Conservation (phyloP, 2,797 vertebrate species). For the Premnoplex brunnescens region DNA sequence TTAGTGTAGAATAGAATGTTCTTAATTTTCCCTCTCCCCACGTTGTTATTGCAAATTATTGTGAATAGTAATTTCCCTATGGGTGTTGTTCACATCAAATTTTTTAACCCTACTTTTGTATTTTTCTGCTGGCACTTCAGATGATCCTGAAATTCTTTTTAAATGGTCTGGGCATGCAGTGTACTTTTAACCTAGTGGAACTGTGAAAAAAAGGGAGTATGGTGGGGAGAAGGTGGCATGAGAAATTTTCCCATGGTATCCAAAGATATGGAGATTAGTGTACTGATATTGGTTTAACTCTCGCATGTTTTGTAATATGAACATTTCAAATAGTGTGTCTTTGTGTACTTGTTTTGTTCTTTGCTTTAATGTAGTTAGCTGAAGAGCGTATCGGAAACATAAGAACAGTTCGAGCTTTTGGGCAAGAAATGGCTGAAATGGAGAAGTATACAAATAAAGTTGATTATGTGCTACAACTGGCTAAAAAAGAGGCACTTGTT, state of each 20-base stretch:
- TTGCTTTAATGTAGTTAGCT: constrained; percentile 82
- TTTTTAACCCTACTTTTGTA: neutral
- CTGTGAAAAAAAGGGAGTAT: fast-evolving
- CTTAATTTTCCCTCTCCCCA: neutral
- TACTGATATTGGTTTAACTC: neutral
- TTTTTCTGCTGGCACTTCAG: neutral
- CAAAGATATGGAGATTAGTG: neutral
- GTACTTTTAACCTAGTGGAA: neutral
- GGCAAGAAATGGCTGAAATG: constrained; percentile 90
- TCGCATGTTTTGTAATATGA: neutral
- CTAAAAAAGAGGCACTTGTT: constrained; percentile 85
- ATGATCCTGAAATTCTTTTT: neutral
- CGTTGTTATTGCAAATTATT: neutral
- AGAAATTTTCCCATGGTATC: neutral
- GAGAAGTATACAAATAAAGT: constrained; percentile 81
- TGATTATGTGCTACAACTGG: constrained; percentile 84
- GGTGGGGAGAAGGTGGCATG: neutral
- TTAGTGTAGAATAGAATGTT: neutral
- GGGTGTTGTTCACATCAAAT: neutral
- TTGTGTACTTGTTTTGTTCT: neutral
- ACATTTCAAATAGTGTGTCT: neutral
- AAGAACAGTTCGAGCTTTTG: constrained; percentile 93
- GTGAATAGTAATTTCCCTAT: neutral
- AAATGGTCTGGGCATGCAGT: neutral
- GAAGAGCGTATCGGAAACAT: constrained; percentile 95